phyloP scores from a whole-genome alignment of 2,113 vertebrate genomes.

The Rafetus swinhoei region DNA sequence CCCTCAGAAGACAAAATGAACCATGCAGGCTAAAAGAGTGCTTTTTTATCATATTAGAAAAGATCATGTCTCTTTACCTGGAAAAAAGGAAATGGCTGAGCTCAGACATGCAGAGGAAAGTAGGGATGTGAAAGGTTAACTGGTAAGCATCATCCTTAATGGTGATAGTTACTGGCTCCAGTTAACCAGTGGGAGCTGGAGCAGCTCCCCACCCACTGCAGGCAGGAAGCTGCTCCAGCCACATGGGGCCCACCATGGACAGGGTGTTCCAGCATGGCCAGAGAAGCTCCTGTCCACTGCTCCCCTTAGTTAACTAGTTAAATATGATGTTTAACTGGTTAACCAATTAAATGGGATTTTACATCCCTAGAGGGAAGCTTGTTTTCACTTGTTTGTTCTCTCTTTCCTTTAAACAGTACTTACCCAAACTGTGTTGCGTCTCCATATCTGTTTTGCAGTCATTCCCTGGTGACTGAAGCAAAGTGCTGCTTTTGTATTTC shows the following conservation, averaged over 20 bases:
- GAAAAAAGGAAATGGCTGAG: accelerated
- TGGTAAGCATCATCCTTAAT: too few species aligned
- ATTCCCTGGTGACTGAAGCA: background rate
- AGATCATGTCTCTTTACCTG: background rate
- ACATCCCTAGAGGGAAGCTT: background rate
- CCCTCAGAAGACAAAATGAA: background rate
- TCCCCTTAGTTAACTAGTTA: too few species aligned
- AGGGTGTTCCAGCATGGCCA: too few species aligned
- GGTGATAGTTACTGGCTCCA: too few species aligned
- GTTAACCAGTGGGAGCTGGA: too few species aligned
- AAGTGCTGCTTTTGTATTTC: background rate
- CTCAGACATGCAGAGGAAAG: background rate
- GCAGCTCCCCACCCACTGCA: too few species aligned
- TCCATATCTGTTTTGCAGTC: background rate
- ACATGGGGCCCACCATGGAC: too few species aligned
- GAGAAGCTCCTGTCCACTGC: too few species aligned
- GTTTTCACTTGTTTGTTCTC: background rate
- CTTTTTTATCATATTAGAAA: background rate
- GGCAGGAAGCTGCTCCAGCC: too few species aligned
- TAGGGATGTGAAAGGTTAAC: too few species aligned
- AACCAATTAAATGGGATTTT: too few species aligned
- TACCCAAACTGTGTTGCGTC: accelerated
- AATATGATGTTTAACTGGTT: too few species aligned
- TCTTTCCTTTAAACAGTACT: background rate
- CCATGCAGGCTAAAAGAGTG: background rate